Evolutionary conservation across 2,888 invertebrate genomes (phyloP).

Genomic region (Myopa tessellatipennis): DNA sequence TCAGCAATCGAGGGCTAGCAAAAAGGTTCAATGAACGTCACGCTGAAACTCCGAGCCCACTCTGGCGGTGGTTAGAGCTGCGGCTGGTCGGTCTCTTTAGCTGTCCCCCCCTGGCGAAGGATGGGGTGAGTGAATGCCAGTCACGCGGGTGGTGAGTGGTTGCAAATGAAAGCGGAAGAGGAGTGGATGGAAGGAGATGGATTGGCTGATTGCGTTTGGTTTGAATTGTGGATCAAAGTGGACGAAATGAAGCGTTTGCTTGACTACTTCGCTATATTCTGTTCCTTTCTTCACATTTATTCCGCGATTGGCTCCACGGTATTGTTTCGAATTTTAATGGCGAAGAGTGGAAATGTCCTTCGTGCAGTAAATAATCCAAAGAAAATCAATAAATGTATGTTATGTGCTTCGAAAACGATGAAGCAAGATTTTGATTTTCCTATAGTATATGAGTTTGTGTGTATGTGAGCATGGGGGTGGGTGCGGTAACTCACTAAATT

Average conservation of each 20-base stretch:
- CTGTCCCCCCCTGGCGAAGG: neutral
- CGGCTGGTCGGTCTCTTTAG: neutral
- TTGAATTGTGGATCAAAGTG: constrained; percentile 6
- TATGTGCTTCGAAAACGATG: constrained; percentile 13
- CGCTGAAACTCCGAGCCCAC: neutral
- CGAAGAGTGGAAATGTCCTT: constrained; percentile 29
- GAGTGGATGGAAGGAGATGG: no score
- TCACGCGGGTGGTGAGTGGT: no score
- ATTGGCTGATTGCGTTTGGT: no score
- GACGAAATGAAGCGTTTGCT: neutral
- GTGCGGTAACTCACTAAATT: neutral
- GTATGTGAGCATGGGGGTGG: neutral
- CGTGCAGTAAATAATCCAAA: constrained; percentile 23
- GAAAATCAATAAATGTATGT: constrained; percentile 34
- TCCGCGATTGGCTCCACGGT: neutral
- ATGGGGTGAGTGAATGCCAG: neutral
- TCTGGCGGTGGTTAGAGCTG: neutral
- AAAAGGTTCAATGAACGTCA: constrained; percentile 8
- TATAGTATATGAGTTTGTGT: neutral
- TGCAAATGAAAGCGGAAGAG: no score
- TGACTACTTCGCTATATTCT: neutral
- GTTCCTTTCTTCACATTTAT: neutral
- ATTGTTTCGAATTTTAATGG: constrained; percentile 18
- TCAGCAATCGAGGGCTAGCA: neutral
- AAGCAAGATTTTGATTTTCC: neutral